Evolutionary conservation across 2,797 vertebrate species (phyloP).

Genomic region (Pangasius djambal): DNA sequence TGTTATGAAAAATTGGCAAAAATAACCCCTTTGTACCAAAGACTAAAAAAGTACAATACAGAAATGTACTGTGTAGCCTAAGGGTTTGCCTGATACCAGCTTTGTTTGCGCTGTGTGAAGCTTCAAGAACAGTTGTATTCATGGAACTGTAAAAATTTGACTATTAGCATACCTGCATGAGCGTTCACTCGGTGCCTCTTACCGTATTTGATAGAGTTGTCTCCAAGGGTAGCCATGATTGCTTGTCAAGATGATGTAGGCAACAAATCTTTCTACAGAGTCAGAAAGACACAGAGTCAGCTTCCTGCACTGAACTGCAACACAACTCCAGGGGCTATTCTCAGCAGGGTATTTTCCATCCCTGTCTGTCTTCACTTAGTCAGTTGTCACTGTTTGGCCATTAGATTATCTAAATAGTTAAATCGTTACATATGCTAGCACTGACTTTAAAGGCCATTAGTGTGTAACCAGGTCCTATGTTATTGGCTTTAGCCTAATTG

Average conservation of each 20-base stretch:
- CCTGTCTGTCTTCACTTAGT: conserved; percentile 7
- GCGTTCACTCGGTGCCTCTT: background rate
- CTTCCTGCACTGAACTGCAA: conserved; percentile 18
- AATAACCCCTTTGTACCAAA: background rate
- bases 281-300: background rate
- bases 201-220: background rate
- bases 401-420: conserved; percentile 7
- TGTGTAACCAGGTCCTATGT: conserved; percentile 19
- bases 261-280: conserved; percentile 25
- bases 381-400: background rate
- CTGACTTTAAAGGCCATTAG: background rate
- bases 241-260: conserved; percentile 15
- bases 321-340: background rate
- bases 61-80: no score
- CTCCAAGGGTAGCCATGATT: conserved; percentile 6
- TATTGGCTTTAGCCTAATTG: conserved; percentile 17
- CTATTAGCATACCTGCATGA: background rate
- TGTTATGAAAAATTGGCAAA: background rate
- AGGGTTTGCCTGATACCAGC: background rate
- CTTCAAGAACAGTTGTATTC: background rate
- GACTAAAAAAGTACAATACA: background rate
- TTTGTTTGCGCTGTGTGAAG: background rate
- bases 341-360: conserved; percentile 15
- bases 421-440: conserved; percentile 12
- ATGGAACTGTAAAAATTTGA: background rate